phyloP scores from a whole-genome alignment of 2,113 vertebrate genomes.

The Istiophorus platypterus region DNA sequence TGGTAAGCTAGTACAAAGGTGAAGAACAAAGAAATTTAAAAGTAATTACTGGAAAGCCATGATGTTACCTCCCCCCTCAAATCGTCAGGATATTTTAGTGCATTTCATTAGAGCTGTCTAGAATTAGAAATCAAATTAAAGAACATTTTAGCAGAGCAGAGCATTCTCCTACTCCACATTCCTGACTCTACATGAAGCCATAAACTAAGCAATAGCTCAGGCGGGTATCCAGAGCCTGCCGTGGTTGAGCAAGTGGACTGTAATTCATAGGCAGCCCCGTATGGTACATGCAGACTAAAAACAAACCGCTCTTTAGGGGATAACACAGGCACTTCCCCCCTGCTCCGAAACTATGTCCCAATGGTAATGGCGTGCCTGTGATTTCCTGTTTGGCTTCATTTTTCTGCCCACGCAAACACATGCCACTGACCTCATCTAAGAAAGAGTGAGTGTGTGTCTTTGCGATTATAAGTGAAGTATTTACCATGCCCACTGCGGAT shows the following conservation, averaged over 20 bases:
- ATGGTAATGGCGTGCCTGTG: slow-evolving; percentile 32
- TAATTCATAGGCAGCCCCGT: slow-evolving; percentile 31
- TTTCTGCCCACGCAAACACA: slow-evolving; percentile 33
- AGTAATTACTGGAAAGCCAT: slow-evolving; percentile 25
- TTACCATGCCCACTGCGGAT: slow-evolving; percentile 14
- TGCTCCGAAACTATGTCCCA: slow-evolving; percentile 41
- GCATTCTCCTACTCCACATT: slow-evolving; percentile 32
- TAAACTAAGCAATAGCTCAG: slow-evolving; percentile 22
- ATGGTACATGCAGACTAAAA: slow-evolving; percentile 37
- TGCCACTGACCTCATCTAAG: slow-evolving; percentile 35
- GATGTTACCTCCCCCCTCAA: slow-evolving; percentile 11
- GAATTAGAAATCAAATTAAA: slow-evolving; percentile 23
- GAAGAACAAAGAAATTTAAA: slow-evolving; percentile 24
- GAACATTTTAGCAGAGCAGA: slow-evolving; percentile 19
- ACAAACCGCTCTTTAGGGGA: slow-evolving; percentile 42
- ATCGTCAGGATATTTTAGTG: slow-evolving; percentile 9
- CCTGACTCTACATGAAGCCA: slow-evolving; percentile 21
- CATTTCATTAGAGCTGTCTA: slow-evolving; percentile 10
- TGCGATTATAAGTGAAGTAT: slow-evolving; percentile 34
- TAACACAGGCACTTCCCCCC: not conserved
- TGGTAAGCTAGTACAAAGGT: not conserved
- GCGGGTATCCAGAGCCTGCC: slow-evolving; percentile 28
- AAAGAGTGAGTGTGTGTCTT: not conserved
- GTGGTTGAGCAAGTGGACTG: slow-evolving; percentile 16
- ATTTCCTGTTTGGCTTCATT: slow-evolving; percentile 53